phyloP scores from a whole-genome alignment of 1,140 invertebrate species.

The Dolichoris vasculosae region DNA sequence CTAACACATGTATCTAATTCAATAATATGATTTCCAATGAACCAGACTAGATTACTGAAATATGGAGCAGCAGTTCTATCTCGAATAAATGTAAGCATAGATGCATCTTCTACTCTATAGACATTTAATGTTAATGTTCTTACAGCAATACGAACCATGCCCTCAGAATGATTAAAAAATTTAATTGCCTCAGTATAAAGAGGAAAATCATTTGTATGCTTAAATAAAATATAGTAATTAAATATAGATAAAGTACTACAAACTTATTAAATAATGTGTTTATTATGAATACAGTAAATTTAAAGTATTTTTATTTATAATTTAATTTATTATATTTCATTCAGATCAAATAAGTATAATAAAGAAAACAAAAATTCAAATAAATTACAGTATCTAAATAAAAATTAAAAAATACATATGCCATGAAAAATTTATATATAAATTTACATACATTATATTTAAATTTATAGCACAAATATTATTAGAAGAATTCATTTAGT shows the following conservation, averaged over 20 bases:
- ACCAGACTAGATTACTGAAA: conserved; percentile 99
- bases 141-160: conserved; percentile 99
- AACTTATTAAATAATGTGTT: not conserved
- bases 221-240: conserved; percentile 66
- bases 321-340: no score
- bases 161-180: conserved; percentile 98
- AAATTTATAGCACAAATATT: no score
- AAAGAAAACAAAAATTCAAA: not conserved
- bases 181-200: conserved; percentile 99
- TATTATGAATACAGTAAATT: not conserved
- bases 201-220: conserved; percentile 99
- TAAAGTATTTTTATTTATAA: no score
- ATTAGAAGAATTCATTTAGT: no score
- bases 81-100: conserved; percentile 96
- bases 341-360: no score
- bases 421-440: no score
- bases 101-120: conserved; percentile 94
- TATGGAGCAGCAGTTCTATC: conserved; percentile 97
- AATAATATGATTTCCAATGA: conserved; percentile 98
- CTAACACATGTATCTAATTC: conserved; percentile 96
- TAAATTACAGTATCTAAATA: not conserved
- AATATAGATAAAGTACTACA: not conserved
- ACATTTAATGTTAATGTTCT: conserved; percentile 98
- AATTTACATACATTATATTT: no score
- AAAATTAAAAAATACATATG: no score